phyloP scores from a whole-genome alignment of 2,888 invertebrate genomes.

The Camptogramma bilineatum region DNA sequence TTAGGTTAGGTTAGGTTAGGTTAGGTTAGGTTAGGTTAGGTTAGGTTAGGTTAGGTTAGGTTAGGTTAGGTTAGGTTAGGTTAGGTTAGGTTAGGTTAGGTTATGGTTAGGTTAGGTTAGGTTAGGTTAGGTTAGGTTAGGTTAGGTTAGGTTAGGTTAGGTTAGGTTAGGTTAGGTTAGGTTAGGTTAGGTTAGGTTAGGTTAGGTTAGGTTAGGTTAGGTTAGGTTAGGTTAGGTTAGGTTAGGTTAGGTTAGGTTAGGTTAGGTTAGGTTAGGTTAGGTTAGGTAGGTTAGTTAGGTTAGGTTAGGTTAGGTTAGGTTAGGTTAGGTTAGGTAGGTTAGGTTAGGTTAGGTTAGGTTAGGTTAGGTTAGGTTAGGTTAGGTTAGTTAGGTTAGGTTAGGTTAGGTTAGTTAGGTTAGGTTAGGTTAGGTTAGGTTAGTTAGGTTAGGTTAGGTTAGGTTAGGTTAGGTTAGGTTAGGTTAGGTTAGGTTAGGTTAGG shows the following conservation, averaged over 20 bases:
- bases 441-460: constrained; percentile 12
- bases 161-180: constrained; percentile 22
- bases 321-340: too few relatives aligned
- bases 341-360: constrained; percentile 16
- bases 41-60: constrained; percentile 16
- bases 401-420: constrained; percentile 13
- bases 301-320: constrained; percentile 22
- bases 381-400: constrained; percentile 9
- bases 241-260: constrained; percentile 22
- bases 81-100: too few relatives aligned
- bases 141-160: constrained; percentile 22
- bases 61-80: constrained; percentile 22
- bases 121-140: constrained; percentile 22
- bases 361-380: constrained; percentile 22
- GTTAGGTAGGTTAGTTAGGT: constrained; percentile 23
- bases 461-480: constrained; percentile 17
- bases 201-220: constrained; percentile 12
- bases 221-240: constrained; percentile 20
- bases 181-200: constrained; percentile 16
- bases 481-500: constrained; percentile 18
- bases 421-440: constrained; percentile 14
- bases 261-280: constrained; percentile 22
- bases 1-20: too few relatives aligned
- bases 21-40: constrained; percentile 9
- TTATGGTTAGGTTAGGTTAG: constrained; percentile 20